Evolutionary conservation across 2,113 vertebrate species (phyloP).

Genomic region (Raja brachyura): DNA sequence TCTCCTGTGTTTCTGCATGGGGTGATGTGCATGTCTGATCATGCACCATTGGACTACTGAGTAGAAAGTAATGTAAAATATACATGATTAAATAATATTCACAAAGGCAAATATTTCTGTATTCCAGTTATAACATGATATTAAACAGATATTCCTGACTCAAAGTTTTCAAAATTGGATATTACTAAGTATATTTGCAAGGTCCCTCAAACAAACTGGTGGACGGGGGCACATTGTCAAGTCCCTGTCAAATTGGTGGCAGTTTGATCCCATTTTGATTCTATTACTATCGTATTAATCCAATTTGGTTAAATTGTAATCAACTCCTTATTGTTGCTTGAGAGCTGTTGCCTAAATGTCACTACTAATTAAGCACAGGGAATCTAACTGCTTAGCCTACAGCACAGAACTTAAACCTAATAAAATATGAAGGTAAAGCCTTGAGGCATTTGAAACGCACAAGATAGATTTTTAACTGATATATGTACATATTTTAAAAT

Average conservation of each 20-base stretch:
- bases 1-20: neutral
- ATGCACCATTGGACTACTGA: neutral
- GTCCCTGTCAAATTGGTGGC: neutral
- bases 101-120: neutral
- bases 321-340: neutral
- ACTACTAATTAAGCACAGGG: neutral
- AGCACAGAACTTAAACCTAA: conserved; percentile 17
- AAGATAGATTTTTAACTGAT: conserved; percentile 13
- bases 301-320: neutral
- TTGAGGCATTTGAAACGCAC: neutral
- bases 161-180: neutral
- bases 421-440: conserved; percentile 11
- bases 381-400: neutral
- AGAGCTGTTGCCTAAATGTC: neutral
- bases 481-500: conserved; percentile 5
- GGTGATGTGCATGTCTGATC: neutral
- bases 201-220: neutral
- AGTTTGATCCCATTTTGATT: neutral
- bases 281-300: neutral
- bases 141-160: neutral
- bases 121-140: neutral
- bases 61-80: neutral
- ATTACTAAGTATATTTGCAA: too few species aligned
- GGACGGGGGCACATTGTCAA: neutral
- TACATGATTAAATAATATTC: neutral